Evolutionary conservation across 2,888 invertebrate species (phyloP).

Genomic region (Meta bourneti): DNA sequence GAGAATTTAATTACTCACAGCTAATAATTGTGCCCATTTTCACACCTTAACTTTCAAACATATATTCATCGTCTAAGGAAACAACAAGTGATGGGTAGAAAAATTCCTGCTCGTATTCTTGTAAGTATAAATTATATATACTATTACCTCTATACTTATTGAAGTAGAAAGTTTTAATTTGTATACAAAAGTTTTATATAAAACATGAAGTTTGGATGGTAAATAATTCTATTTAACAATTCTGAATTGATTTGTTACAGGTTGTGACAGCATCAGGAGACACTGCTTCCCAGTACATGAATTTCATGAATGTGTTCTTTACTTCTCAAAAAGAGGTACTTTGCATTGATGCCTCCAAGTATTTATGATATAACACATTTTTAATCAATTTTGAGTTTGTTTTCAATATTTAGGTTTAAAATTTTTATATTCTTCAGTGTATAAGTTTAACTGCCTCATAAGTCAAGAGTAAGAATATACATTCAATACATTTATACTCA

Average conservation of each 20-base stretch:
- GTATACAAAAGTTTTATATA: too few species aligned
- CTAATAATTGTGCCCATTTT: background rate
- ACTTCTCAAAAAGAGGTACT: slow-evolving; percentile 90
- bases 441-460: too few species aligned
- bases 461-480: too few species aligned
- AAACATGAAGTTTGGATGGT: background rate
- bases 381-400: background rate
- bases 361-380: background rate
- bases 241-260: slow-evolving; percentile 35
- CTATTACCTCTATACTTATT: background rate
- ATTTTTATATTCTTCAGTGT: background rate
- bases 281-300: slow-evolving; percentile 95
- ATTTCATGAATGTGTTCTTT: slow-evolving; percentile 99
- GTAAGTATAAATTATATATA: slow-evolving; percentile 81
- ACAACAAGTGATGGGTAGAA: slow-evolving; percentile 81
- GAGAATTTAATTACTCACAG: background rate
- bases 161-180: background rate
- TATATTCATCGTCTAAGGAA: slow-evolving; percentile 81
- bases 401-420: background rate
- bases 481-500: too few species aligned
- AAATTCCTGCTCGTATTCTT: slow-evolving; percentile 88
- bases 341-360: background rate
- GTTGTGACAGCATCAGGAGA: slow-evolving; percentile 77
- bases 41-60: slow-evolving; percentile 61
- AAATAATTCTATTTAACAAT: background rate